Evolutionary conservation across 2,113 vertebrate genomes (phyloP), one percentile per base, ranked within the genome.

Genomic region (Paralichthys olivaceus): DNA sequence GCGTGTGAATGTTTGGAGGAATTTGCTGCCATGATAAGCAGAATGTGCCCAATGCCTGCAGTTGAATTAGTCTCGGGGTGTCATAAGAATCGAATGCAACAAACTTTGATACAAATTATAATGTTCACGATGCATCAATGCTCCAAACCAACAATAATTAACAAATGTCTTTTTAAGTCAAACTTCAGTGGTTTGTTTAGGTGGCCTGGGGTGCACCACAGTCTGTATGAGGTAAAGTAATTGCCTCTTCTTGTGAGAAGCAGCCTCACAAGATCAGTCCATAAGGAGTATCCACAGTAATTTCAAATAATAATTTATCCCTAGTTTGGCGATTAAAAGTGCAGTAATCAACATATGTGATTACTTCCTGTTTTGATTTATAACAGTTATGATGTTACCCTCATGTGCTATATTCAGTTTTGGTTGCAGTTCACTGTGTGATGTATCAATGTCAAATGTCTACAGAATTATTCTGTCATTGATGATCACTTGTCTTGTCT

Each of bases 301-400:
- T 91, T 88, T 86, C 80, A 85, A 72, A 77, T 65, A 79, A 66
- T 55, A 56, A 63, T 86, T 19, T 22, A 65, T 73, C 32, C 34
- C 5, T 17, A 43, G 61, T 80, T 68, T 84, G 66, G 66, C 49
- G 69, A 73, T 84, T 69, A 79, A 79, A 81, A 70, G 32, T 13
- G 32, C 55, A 75, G 62, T 85, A 89, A 85, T 90, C 77, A 79
- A 75, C 17, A 51, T 9, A 71, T 77, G 80, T 89, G 84, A 90
- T 85, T 84, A 75, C 72, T 69, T 81, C 67, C 17, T 40, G n/a
- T 67, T 68, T 59, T 66, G 40, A 69, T 49, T 57, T 9, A 72
- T 83, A 75, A 78, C 76, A 74, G 64, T 62, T 61, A 80, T 85
- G 68, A 77, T 87, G 51, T 87, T 72, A 73, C 60, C 49, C 69